A percentile compares a stretch with the other conserved stretches of the same genome.
Conservation (phyloP, 1,140 invertebrate genomes). For the Chelonus insularis region DNA sequence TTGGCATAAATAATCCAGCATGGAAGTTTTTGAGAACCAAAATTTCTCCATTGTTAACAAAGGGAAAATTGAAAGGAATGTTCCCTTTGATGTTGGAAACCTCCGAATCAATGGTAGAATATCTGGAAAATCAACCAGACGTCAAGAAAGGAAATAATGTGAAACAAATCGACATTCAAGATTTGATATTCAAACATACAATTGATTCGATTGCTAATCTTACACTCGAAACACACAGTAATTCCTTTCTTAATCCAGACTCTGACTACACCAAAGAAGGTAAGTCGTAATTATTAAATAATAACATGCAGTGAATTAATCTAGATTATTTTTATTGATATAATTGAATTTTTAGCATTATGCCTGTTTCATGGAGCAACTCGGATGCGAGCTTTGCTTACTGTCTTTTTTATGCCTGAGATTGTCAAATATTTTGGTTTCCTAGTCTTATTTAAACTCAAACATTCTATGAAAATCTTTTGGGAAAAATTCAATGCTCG, state of each 20-base stretch:
- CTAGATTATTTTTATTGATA: no score
- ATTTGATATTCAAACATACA: conserved; percentile 50
- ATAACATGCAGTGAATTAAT: no score
- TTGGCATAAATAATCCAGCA: conserved; percentile 41
- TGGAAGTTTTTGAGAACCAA: conserved; percentile 47
- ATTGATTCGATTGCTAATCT: conserved; percentile 61
- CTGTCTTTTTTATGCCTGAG: conserved; percentile 21
- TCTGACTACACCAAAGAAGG: conserved; percentile 46
- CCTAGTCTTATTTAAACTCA: conserved; percentile 1
- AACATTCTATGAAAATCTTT: conserved; percentile 34
- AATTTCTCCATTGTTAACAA: conserved; percentile 59
- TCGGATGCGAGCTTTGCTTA: conserved; percentile 14
- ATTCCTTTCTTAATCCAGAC: conserved; percentile 50
- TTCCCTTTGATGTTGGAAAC: conserved; percentile 54
- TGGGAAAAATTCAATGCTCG: conserved; percentile 36
- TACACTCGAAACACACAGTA: conserved; percentile 58
- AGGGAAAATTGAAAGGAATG: conserved; percentile 57
- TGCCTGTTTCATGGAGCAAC: conserved; percentile 17
- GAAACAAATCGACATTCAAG: conserved; percentile 35
- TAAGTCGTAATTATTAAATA: conserved; percentile 22
- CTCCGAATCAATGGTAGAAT: conserved; percentile 34
- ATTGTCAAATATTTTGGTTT: conserved; percentile 11
- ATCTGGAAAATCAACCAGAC: conserved; percentile 29
- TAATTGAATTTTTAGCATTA: background rate
- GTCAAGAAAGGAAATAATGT: background rate